A percentile compares a stretch with the other conserved stretches of the same genome.
phyloP scores from a whole-genome alignment of 2,888 invertebrate genomes.

The Falcaria lacertinaria region DNA sequence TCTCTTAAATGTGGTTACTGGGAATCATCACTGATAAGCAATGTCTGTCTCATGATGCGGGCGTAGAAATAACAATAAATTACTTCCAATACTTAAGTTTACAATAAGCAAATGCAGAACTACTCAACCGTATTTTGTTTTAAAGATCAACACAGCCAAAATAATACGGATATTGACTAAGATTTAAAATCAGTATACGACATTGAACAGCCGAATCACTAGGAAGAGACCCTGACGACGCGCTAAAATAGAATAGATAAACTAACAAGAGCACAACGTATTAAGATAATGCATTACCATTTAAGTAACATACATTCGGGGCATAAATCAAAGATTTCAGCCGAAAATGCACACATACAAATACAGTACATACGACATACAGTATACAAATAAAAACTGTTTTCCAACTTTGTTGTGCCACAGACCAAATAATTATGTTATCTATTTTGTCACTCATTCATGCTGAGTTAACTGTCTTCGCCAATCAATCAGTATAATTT shows the following conservation, averaged over 20 bases:
- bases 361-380: background rate
- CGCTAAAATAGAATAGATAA: slow-evolving; percentile 13
- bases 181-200: slow-evolving; percentile 19
- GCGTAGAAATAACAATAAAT: slow-evolving; percentile 24
- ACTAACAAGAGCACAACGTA: slow-evolving; percentile 24
- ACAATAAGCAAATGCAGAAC: background rate
- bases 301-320: background rate
- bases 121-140: background rate
- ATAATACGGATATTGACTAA: slow-evolving; percentile 14
- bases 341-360: background rate
- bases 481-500: slow-evolving; percentile 9
- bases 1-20: slow-evolving; percentile 31
- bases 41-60: slow-evolving; percentile 30
- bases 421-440: too few species aligned
- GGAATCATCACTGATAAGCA: slow-evolving; percentile 27
- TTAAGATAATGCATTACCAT: background rate
- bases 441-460: too few species aligned
- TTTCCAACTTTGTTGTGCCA: too few species aligned
- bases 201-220: slow-evolving; percentile 19
- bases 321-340: background rate
- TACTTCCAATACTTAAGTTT: background rate
- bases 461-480: too few species aligned
- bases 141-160: background rate
- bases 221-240: slow-evolving; percentile 39
- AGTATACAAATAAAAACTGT: too few species aligned